Base-by-base conservation (phyloP, 2,797 vertebrate genomes). In the Gambelia wislizenii region DNA sequence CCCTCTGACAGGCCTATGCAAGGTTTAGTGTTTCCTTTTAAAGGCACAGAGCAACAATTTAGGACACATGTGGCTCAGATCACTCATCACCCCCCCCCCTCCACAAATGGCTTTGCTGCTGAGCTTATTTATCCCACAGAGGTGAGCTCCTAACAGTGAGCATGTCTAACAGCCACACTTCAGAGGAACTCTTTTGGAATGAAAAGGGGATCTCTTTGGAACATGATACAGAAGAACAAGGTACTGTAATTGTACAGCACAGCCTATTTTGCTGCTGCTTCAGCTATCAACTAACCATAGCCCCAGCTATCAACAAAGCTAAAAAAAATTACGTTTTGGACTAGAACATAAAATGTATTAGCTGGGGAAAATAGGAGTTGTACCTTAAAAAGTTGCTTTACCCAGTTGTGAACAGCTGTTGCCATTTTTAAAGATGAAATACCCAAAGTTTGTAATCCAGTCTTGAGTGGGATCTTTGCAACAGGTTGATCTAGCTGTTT, bases 51-150 rank as follows among this genome's bases (percentile, higher is more conserved):
- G 67, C 0, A 36, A 44, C 47, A 88, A 22, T 78, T 87, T 30
- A 33, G 72, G 59, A 74, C 80, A 83, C 52, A 59, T 78, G 54
- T 56, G 69, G 36, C 83, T 88, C 42, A 47, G 33, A 70, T 85
- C 77, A 69, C 69, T 91, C 83, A 82, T 7, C 47, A 22, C 30
- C 30, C 64, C 7, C 16, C 47, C 14, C 30, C 30, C 64, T 4
- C 16, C 18, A 36, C 69, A 54, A 75, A 69, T 69, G 84, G 70
- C 47, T 82, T 18, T 89, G 59, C 47, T 30, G 49, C 14, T 81
- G 39, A 81, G 56, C 56, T 74, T n/a, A 78, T 76, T 54, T 78
- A n/a, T 70, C 47, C 77, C 47, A 49, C 12, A 67, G 75, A 61
- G n/a, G 52, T 67, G 70, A 67, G 36, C n/a, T 49, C 56, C 16